These are phyloP conservation scores for Psylliodes chrysocephalus DNA, from an alignment of 2,888 invertebrate genomes.

Conservation along the genomic window DNA sequence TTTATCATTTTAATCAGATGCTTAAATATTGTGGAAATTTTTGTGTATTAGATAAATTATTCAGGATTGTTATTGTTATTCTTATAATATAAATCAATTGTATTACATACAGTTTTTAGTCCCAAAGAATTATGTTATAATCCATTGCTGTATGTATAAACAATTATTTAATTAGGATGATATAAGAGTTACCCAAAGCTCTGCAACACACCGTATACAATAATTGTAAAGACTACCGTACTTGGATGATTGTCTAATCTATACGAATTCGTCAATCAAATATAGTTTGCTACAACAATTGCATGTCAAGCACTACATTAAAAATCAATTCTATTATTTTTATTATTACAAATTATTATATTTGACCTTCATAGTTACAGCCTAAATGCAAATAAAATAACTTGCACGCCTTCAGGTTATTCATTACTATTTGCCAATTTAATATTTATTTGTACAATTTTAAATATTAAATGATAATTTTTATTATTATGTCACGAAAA, in stretches of 20 bases:
- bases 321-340: conserved; percentile 22
- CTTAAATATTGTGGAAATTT: too few relatives aligned
- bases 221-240: not conserved
- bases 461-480: conserved; percentile 1
- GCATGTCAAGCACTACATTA: conserved; percentile 31
- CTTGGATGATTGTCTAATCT: conserved; percentile 2
- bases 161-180: too few relatives aligned
- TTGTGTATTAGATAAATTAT: too few relatives aligned
- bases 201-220: too few relatives aligned
- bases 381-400: conserved; percentile 22
- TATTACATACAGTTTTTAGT: too few relatives aligned
- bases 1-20: too few relatives aligned
- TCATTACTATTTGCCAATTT: conserved; percentile 1
- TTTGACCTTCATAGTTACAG: conserved; percentile 22
- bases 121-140: too few relatives aligned
- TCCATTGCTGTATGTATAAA: too few relatives aligned
- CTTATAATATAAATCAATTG: too few relatives aligned
- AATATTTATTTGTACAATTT: not conserved
- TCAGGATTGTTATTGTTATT: too few relatives aligned
- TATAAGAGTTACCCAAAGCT: too few relatives aligned
- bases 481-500: conserved; percentile 5
- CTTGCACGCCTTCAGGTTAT: not conserved
- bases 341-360: conserved; percentile 20
- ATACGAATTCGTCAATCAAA: conserved; percentile 16
- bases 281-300: conserved; percentile 24